Evolutionary conservation across 2,888 invertebrate genomes (phyloP), one percentile per base, ranked within the genome.

Genomic region (Pyrocoelia pectoralis): DNA sequence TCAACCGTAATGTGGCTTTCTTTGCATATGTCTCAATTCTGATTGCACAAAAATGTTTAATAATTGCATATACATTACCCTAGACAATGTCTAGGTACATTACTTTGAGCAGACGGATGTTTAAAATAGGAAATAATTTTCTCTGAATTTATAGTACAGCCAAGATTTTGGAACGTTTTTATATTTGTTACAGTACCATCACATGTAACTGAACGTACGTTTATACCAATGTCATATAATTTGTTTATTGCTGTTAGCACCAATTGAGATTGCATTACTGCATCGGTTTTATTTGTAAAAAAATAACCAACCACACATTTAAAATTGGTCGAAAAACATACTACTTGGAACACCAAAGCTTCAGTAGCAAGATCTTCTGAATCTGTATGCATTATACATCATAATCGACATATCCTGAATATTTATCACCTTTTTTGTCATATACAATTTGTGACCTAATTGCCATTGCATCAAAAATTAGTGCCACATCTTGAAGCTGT

Each of bases 281-380:
- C 41, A 41, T 41, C 41, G 12, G 14, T 13, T 14, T 41, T 41
- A 41, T 41, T 41, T 41, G 14, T 41, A 13, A 41, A 41, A 14
- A 41, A 41, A 24, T 24, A 24, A 24, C 24, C 24, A 24, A 24
- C 24, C 8, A 24, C 24, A 38, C 38, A 38, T n/a, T 12, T 38
- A 38, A 9, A 38, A 38, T 38, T 38, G 38, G n/a, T 38, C 38
- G 38, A 38, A 38, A 38, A 38, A 38, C 38, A 12, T 38, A 38
- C 38, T 38, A 38, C 38, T 38, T 38, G 38, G 38, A 38, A 38
- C 38, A 38, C 38, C 38, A 38, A 38, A 38, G 38, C 38, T 38
- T 38, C 38, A 38, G 38, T 9, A 38, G 38, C 38, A 38, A 38
- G 38, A 38, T 38, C 38, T 38, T 38, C 38, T 38, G 38, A 38